Evolutionary conservation across 2,113 vertebrate species (phyloP).

Genomic region (Ancistrus triradiatus): DNA sequence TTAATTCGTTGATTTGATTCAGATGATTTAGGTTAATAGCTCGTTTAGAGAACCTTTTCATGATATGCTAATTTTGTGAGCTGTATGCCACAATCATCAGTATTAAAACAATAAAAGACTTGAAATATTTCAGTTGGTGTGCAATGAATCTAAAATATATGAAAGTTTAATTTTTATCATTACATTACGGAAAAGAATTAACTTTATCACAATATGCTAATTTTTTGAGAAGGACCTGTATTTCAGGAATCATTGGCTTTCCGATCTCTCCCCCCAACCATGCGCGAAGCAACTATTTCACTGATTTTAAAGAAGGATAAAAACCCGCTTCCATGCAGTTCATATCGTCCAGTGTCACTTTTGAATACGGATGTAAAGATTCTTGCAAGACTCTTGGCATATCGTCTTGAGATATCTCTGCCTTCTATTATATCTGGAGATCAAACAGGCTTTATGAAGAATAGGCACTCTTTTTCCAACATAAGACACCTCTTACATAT

Average conservation of each 20-base stretch:
- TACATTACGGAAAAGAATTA: too few relatives aligned
- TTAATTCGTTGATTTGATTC: too few relatives aligned
- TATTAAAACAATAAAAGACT: too few relatives aligned
- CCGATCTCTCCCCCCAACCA: background rate
- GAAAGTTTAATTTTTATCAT: too few relatives aligned
- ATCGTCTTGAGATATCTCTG: background rate
- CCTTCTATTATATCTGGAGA: background rate
- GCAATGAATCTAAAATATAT: too few relatives aligned
- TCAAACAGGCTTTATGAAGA: slow-evolving; percentile 4
- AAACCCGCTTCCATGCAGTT: background rate
- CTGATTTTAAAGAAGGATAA: background rate
- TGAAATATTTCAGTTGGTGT: too few relatives aligned
- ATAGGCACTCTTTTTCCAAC: background rate
- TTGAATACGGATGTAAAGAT: background rate
- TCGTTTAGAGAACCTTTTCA: too few relatives aligned
- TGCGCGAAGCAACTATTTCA: background rate
- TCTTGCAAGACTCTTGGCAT: background rate
- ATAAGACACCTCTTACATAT: background rate
- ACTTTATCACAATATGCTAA: too few relatives aligned
- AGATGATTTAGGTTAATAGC: too few relatives aligned
- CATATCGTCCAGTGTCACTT: background rate
- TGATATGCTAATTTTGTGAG: too few relatives aligned
- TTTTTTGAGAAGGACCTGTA: too few relatives aligned
- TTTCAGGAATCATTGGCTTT: background rate
- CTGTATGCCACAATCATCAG: too few relatives aligned